Evolutionary conservation across 2,888 invertebrate genomes (phyloP).

Genomic region (Aporophyla lueneburgensis): DNA sequence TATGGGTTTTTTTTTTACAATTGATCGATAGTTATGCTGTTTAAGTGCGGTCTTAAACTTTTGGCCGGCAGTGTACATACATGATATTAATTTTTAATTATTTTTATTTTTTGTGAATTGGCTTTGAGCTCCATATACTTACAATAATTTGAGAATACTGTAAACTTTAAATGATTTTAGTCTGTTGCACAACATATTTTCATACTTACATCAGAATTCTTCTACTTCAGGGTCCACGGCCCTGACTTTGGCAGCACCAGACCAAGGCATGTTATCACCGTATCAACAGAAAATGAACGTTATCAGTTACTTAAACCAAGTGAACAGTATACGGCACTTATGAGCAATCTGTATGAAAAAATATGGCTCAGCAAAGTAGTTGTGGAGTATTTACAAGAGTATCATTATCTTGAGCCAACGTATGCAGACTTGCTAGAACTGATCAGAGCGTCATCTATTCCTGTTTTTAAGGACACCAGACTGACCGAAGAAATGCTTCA

Average conservation of each 20-base stretch:
- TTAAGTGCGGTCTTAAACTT: too few relatives aligned
- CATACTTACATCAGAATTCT: not conserved
- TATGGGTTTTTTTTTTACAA: too few relatives aligned
- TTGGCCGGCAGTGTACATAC: too few relatives aligned
- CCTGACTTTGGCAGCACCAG: conserved; percentile 94
- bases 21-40: too few relatives aligned
- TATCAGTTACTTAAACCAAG: conserved; percentile 95
- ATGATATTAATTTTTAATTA: too few relatives aligned
- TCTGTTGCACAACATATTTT: not conserved
- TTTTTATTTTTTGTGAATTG: not conserved
- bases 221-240: conserved; percentile 92
- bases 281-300: conserved; percentile 95
- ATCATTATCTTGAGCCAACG: conserved; percentile 91
- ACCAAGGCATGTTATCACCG: conserved; percentile 92
- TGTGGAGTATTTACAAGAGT: conserved; percentile 94
- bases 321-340: conserved; percentile 92
- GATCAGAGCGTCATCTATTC: conserved; percentile 89
- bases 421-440: conserved; percentile 95
- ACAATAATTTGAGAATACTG: not conserved
- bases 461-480: conserved; percentile 83
- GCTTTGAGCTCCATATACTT: not conserved
- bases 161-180: not conserved
- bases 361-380: conserved; percentile 95
- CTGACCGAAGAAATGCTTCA: conserved; percentile 94
- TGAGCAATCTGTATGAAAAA: conserved; percentile 94